Evolutionary conservation across 2,797 vertebrate genomes (phyloP).

Genomic region (Clamator glandarius): DNA sequence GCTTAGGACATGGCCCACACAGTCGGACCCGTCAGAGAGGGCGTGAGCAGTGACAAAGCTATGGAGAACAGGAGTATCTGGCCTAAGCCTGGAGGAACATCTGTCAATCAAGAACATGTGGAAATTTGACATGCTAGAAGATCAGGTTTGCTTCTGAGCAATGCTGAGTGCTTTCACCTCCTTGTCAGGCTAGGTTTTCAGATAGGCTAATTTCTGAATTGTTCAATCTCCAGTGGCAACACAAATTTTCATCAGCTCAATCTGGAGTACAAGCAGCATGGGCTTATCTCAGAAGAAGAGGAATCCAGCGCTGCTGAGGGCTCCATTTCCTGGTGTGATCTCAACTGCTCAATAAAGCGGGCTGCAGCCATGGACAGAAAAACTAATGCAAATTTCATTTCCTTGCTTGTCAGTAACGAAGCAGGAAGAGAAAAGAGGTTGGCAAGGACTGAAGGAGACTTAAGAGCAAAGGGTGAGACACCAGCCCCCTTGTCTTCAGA

Average conservation of each 20-base stretch:
- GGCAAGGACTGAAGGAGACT: background rate
- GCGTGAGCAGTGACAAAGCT: background rate
- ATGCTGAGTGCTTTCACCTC: background rate
- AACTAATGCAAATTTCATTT: background rate
- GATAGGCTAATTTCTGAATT: background rate
- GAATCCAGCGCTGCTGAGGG: background rate
- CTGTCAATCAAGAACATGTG: background rate
- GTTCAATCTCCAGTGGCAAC: background rate
- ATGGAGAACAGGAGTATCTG: background rate
- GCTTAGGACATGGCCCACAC: background rate
- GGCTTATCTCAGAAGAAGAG: background rate
- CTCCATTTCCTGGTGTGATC: background rate
- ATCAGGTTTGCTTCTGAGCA: background rate
- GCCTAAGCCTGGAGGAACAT: background rate
- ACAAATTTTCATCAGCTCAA: background rate
- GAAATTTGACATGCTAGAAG: background rate
- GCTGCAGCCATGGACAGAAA: background rate
- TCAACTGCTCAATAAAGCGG: background rate
- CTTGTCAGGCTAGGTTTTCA: background rate
- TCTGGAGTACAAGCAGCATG: background rate
- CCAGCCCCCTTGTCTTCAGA: background rate
- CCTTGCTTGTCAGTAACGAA: accelerated
- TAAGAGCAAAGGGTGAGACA: background rate
- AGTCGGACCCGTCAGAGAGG: background rate
- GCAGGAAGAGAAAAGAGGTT: background rate